A percentile compares a stretch with the other conserved stretches of the same genome.
Conservation (phyloP, 2,113 vertebrate species). For the Butorides virescens region DNA sequence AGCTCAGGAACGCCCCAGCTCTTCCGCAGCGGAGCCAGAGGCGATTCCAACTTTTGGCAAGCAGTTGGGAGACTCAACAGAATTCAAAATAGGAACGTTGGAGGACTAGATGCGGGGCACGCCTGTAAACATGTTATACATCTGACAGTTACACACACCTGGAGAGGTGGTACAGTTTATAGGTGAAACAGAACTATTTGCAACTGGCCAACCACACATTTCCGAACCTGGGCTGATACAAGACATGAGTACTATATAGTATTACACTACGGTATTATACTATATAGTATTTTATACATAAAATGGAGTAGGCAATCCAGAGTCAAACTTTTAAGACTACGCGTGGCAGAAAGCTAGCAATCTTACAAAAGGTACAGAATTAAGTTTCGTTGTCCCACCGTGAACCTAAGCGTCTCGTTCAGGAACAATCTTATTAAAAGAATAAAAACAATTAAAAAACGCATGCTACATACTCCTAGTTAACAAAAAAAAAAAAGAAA, state of each 20-base stretch:
- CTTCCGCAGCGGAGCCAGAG: slow-evolving; percentile 47
- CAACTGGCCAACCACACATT: slow-evolving; percentile 75
- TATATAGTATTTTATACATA: slow-evolving; percentile 71
- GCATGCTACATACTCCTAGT: slow-evolving; percentile 48
- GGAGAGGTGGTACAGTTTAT: slow-evolving; percentile 72
- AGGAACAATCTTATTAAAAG: slow-evolving; percentile 66
- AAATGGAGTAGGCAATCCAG: slow-evolving; percentile 75
- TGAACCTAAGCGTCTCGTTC: slow-evolving; percentile 56
- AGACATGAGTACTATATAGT: slow-evolving; percentile 55
- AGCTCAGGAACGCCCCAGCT: slow-evolving; percentile 70
- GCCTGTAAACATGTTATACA: slow-evolving; percentile 79
- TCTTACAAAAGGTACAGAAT: slow-evolving; percentile 63
- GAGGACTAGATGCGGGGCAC: slow-evolving; percentile 72
- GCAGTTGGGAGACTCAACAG: slow-evolving; percentile 75
- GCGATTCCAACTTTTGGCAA: slow-evolving; percentile 76
- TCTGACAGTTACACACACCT: slow-evolving; percentile 72
- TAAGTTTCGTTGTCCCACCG: slow-evolving; percentile 48
- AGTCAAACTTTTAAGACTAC: slow-evolving; percentile 66
- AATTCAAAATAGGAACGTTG: slow-evolving; percentile 54
- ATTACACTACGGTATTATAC: not conserved
- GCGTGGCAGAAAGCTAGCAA: slow-evolving; percentile 62
- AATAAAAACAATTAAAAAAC: slow-evolving; percentile 43
- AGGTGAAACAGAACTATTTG: slow-evolving; percentile 73
- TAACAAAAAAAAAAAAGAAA: not conserved
- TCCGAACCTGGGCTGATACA: slow-evolving; percentile 76